Conservation (phyloP, 2,797 vertebrate genomes). For the Amphiprion clarkii region DNA sequence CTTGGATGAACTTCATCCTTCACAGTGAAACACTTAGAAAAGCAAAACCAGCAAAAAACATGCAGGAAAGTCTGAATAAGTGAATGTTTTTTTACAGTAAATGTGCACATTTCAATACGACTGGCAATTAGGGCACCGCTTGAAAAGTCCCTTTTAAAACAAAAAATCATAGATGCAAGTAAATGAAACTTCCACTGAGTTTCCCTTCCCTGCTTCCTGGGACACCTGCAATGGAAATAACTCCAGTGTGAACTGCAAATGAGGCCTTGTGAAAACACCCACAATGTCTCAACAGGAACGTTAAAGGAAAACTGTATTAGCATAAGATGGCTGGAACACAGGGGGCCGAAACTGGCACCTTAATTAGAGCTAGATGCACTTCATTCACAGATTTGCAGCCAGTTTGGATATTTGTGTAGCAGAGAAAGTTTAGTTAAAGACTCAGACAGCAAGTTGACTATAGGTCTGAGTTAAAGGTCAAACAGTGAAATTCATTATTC, state of each 20-base stretch:
- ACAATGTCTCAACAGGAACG: conserved; percentile 67
- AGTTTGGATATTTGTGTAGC: conserved; percentile 21
- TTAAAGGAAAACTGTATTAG: conserved; percentile 72
- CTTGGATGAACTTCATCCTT: too few species aligned
- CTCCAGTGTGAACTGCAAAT: conserved; percentile 76
- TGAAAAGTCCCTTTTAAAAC: conserved; percentile 51
- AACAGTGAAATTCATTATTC: neutral
- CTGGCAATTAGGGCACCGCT: conserved; percentile 59
- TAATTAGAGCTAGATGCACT: conserved; percentile 64
- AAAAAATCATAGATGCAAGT: conserved; percentile 40
- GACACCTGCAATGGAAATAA: conserved; percentile 73
- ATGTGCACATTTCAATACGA: conserved; percentile 40
- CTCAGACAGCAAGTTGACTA: neutral
- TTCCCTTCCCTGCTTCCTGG: conserved; percentile 34
- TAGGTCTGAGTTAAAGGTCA: too few species aligned
- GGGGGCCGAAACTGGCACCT: conserved; percentile 53
- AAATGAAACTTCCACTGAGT: conserved; percentile 49
- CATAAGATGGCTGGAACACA: conserved; percentile 60
- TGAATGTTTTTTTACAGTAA: conserved; percentile 32
- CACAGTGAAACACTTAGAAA: neutral
- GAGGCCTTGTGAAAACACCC: conserved; percentile 70
- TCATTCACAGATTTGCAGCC: conserved; percentile 59
- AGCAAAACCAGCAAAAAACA: neutral
- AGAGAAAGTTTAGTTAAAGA: neutral
- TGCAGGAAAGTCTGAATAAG: conserved; percentile 19